phyloP scores from a whole-genome alignment of 2,113 vertebrate genomes.

The cattle (Bos taurus) region ARS-UCD2.0 NC_037346.1:39472501-39473000 shows the following conservation, averaged over 20 bases:
- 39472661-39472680: neutral
- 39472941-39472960: neutral
- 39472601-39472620: neutral
- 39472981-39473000: neutral
- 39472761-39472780: neutral
- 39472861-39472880: neutral
- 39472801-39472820: neutral
- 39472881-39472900: neutral
- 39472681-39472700: neutral
- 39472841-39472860: neutral
- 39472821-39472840: neutral
- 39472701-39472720: neutral
- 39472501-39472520: neutral
- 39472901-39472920: neutral
- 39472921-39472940: neutral
- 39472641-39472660: neutral
- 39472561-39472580: neutral
- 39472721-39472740: neutral
- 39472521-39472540: neutral
- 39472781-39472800: neutral
- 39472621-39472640: neutral
- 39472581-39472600: neutral
- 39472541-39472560: neutral
- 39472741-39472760: neutral
- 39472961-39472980: neutral